Evolutionary conservation across 2,888 invertebrate genomes (phyloP), one percentile per base, ranked within the genome.

Genomic region (Brenthis ino): DNA sequence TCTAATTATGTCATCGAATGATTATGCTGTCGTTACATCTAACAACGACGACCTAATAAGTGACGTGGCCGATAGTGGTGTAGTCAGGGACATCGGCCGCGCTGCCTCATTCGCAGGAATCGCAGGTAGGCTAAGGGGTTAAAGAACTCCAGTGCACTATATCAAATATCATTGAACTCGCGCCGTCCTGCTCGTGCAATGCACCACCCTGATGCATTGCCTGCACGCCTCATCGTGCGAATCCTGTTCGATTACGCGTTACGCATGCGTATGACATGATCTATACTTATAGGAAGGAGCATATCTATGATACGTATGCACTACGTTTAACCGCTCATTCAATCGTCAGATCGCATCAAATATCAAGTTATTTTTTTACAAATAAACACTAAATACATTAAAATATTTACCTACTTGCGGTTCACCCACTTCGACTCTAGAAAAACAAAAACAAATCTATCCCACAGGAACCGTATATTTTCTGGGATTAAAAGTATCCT

Each of bases 51-150:
- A 92, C 91, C 92, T 90, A 92, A 89, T 89, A 91, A 91, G 88
- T 85, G 89, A 89, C 87, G 89, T 89, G 87, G 82, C 83, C 82
- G 86, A 87, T 89, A 88, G 85, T 86, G 80, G 88, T 86, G 84
- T 84, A 87, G 85, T 85, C 85, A 91, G 91, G 93, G 93, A 93
- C 93, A 92, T 89, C 87, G 93, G 88, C 93, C 93, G 86, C 79
- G 82, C 88, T 83, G 89, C 93, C 93, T 91, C 91, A 89, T 89
- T 91, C 90, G 91, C 92, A 91, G 85, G 89, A 90, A 88, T 85
- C 87, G 88, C 90, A 91, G 93, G 93, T 93, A 93, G 93, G 93
- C 92, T 93, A 93, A 89, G 90, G 90, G 93, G 91, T 91, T 91
- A 93, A 92, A 87, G 93, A 93, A 93, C 93, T 91, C 86, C 81